Percentiles rank a stretch among this genome's conserved stretches.
Conservation (phyloP, 2,113 vertebrate genomes). For the Dasypus novemcinctus region DNA sequence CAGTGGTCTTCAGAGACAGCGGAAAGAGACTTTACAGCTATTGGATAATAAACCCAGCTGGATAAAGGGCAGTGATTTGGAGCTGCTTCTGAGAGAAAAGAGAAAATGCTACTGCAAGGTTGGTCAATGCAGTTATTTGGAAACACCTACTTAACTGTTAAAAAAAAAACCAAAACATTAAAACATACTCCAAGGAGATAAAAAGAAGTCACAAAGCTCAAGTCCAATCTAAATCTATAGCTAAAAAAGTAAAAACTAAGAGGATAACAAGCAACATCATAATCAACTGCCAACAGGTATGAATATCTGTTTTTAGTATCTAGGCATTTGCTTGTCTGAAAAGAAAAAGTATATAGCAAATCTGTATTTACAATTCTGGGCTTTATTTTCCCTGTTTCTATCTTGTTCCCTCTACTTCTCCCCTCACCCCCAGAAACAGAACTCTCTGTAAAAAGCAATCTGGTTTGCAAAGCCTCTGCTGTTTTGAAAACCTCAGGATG, state of each 20-base stretch:
- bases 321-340: not conserved
- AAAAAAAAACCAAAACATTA: not conserved
- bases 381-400: slow-evolving; percentile 1
- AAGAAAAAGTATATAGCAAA: not conserved
- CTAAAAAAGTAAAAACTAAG: not conserved
- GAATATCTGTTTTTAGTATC: not conserved
- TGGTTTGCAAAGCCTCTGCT: slow-evolving; percentile 1
- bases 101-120: not conserved
- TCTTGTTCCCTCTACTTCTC: not conserved
- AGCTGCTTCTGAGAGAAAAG: not conserved
- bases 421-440: not conserved
- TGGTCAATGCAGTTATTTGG: not conserved
- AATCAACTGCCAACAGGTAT: not conserved
- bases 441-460: slow-evolving; percentile 12
- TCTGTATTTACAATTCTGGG: not conserved
- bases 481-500: not conserved
- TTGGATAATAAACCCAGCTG: slow-evolving; percentile 50
- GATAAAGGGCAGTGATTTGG: slow-evolving; percentile 30
- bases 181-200: not conserved
- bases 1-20: not conserved
- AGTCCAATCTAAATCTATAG: not conserved
- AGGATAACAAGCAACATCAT: not conserved
- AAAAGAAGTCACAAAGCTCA: not conserved
- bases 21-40: slow-evolving; percentile 15
- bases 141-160: not conserved